phyloP scores from a whole-genome alignment of 2,113 vertebrate species.

The Bujurquina vittata region DNA sequence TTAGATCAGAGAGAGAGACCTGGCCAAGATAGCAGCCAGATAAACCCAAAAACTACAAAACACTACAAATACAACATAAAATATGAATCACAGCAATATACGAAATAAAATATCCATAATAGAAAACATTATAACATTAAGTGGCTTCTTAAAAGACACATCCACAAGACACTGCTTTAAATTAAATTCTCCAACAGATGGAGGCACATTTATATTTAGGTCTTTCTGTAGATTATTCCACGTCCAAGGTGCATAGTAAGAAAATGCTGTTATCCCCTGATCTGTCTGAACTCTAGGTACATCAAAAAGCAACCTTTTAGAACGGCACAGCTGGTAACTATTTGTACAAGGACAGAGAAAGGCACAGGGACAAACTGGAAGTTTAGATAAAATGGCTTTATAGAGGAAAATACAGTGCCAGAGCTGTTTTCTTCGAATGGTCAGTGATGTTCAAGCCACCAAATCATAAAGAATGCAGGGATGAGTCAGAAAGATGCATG shows the following conservation, averaged over 20 bases:
- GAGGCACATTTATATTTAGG: background rate
- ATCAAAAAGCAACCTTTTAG: background rate
- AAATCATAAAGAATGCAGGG: too few species aligned
- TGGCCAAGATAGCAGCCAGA: too few species aligned
- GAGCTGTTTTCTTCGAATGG: too few species aligned
- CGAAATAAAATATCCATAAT: background rate
- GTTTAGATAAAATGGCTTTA: background rate
- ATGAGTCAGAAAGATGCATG: too few species aligned
- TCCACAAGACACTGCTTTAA: background rate
- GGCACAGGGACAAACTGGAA: background rate
- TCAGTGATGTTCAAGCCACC: too few species aligned
- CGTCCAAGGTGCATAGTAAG: background rate
- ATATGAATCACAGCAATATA: background rate
- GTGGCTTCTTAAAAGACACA: background rate
- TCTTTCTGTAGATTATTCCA: too few species aligned
- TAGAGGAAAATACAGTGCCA: background rate
- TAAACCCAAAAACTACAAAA: background rate
- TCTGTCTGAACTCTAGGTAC: background rate
- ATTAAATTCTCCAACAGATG: background rate
- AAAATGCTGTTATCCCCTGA: background rate
- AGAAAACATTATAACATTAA: background rate
- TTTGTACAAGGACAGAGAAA: background rate
- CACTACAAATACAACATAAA: background rate
- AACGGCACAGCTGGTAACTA: background rate
- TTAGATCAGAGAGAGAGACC: too few species aligned